A percentile compares a stretch with the other conserved stretches of the same genome.
These are phyloP conservation scores for Sebastolobus altivelis DNA, from an alignment of 2,797 vertebrate genomes.

Conservation along the genomic window DNA sequence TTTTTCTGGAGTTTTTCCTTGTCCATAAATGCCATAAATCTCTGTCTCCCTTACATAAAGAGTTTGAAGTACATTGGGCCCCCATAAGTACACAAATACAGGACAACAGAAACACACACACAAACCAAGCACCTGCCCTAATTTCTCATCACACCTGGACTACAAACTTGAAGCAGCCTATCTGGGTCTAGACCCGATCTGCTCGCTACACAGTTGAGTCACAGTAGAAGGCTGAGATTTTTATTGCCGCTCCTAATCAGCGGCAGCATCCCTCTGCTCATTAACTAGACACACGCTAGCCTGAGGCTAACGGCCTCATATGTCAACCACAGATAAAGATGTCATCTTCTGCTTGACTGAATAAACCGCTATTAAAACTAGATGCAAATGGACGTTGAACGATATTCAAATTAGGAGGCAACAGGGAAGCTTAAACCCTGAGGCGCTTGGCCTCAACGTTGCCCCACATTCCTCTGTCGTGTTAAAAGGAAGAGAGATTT, in stretches of 20 bases:
- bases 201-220: slow-evolving; percentile 50
- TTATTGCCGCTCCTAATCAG: slow-evolving; percentile 78
- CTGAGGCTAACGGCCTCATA: slow-evolving; percentile 78
- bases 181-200: slow-evolving; percentile 34
- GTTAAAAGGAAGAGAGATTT: slow-evolving; percentile 45
- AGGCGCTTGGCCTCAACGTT: slow-evolving; percentile 66
- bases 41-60: background rate
- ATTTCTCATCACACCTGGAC: slow-evolving; percentile 55
- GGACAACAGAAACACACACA: slow-evolving; percentile 19
- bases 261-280: slow-evolving; percentile 81
- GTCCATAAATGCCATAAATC: background rate
- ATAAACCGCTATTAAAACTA: slow-evolving; percentile 79
- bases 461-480: slow-evolving; percentile 68
- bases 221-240: slow-evolving; percentile 49
- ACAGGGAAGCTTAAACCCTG: slow-evolving; percentile 70
- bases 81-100: background rate
- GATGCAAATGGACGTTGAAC: slow-evolving; percentile 75
- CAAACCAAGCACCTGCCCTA: slow-evolving; percentile 35
- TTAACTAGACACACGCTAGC: slow-evolving; percentile 82
- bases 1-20: background rate
- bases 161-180: slow-evolving; percentile 31
- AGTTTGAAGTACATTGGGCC: background rate
- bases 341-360: slow-evolving; percentile 82
- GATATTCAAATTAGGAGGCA: slow-evolving; percentile 78
- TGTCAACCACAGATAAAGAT: slow-evolving; percentile 82